phyloP scores from a whole-genome alignment of 2,113 vertebrate genomes.

The Catagonus wagneri region DNA sequence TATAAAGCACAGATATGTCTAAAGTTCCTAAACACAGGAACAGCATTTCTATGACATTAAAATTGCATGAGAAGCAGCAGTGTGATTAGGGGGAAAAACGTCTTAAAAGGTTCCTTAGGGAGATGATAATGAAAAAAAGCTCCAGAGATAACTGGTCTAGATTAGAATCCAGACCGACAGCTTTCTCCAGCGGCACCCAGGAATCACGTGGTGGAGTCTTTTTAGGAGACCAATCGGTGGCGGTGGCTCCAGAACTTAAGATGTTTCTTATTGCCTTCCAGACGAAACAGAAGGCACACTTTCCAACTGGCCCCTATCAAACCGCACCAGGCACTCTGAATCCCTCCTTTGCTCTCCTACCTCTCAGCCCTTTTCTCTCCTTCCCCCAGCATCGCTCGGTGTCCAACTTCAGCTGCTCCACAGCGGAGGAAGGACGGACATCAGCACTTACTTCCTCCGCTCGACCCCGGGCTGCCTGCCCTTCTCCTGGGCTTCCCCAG shows the following conservation, averaged over 20 bases:
- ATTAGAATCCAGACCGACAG: not conserved
- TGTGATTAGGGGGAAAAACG: not conserved
- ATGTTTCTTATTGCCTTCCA: not conserved
- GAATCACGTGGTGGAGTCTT: not conserved
- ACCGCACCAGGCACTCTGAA: fast-evolving
- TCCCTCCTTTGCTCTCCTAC: too few species aligned
- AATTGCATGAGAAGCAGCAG: not conserved
- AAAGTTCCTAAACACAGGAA: not conserved
- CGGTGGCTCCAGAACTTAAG: not conserved
- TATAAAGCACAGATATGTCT: not conserved
- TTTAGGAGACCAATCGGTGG: not conserved
- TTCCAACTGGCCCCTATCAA: not conserved
- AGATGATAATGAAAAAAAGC: not conserved
- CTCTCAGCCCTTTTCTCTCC: not conserved
- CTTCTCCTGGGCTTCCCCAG: not conserved
- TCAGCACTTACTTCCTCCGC: not conserved
- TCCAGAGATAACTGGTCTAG: not conserved
- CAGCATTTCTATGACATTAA: not conserved
- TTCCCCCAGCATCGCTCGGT: not conserved
- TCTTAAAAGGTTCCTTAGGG: not conserved
- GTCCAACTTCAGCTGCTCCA: not conserved
- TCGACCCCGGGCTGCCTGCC: not conserved
- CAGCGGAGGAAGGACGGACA: not conserved
- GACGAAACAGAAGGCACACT: not conserved
- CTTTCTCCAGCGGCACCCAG: not conserved